phyloP scores from a whole-genome alignment of 2,113 vertebrate genomes.

The Todiramphus saurophagus region DNA sequence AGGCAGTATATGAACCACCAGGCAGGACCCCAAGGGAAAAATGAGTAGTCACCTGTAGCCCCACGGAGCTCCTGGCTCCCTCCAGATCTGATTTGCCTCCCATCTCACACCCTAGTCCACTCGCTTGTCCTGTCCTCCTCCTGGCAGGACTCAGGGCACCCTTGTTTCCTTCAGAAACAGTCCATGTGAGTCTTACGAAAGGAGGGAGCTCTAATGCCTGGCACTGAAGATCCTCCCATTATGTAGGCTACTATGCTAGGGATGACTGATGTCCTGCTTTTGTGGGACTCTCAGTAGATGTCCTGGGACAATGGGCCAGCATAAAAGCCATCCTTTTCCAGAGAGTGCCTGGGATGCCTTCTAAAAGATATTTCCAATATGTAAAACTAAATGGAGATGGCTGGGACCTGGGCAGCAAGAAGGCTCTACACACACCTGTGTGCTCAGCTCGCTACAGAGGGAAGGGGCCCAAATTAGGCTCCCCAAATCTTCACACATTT shows the following conservation, averaged over 20 bases:
- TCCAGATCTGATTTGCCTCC: background rate
- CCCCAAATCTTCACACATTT: background rate
- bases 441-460: background rate
- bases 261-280: rapidly evolving
- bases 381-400: background rate
- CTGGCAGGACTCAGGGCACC: background rate
- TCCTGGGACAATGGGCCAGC: background rate
- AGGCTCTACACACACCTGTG: background rate
- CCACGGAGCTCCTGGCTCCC: background rate
- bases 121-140: rapidly evolving
- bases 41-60: rapidly evolving
- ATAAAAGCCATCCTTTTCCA: background rate
- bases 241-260: background rate
- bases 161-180: background rate
- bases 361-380: background rate
- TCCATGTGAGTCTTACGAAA: background rate
- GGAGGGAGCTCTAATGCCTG: background rate
- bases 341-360: background rate
- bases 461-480: background rate
- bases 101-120: background rate
- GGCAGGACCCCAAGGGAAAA: background rate
- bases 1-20: background rate
- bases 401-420: background rate
- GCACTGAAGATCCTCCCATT: background rate
- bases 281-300: rapidly evolving